Evolutionary conservation across 2,113 vertebrate genomes (phyloP), one percentile per base, ranked within the genome.

Genomic region (Ochotona princeps): DNA sequence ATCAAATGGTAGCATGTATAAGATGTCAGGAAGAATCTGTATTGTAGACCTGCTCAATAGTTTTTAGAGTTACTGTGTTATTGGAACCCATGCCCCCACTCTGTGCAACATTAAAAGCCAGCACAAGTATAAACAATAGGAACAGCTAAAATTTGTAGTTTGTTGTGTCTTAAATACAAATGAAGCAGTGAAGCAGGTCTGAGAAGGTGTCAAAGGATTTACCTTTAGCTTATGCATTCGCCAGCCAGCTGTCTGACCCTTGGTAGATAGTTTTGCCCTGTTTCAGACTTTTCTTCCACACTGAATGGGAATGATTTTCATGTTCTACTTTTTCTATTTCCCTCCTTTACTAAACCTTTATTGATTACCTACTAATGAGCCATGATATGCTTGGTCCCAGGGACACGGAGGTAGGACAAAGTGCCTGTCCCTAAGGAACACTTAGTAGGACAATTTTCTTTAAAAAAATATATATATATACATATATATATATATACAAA

Each of bases 281-380:
- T 91, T n/a, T 73, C 32, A 82, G n/a, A 74, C 25, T 83, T 88
- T 95, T 93, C 73, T 72, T 18, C 38, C 88, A 57, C 57, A 21
- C 82, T 67, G 82, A 88, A 78, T 63, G 44, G 73, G 74, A 63
- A 51, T 78, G 32, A 49, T 54, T 83, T 95, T 85, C n/a, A 38
- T 63, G 63, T 32, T 61, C 20, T 81, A 32, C 18, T 38, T 66
- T 85, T 94, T 72, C 70, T 66, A 74, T 18, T 51, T 89, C 57
- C 20, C 67, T 30, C 69, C 67, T 30, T 65, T 49, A 23, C 35
- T 61, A 76, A 74, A 90, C 32, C 10, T n/a, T 49, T 69, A 76
- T 35, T 84, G 32, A 63, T 54, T 57, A 11, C 18, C 18, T 63
- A 1, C 20, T 66, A 57, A 65, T 28, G 60, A 91, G 20, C 23